Conservation (phyloP, 2,888 invertebrate species). For the Hyppa rectilinea region DNA sequence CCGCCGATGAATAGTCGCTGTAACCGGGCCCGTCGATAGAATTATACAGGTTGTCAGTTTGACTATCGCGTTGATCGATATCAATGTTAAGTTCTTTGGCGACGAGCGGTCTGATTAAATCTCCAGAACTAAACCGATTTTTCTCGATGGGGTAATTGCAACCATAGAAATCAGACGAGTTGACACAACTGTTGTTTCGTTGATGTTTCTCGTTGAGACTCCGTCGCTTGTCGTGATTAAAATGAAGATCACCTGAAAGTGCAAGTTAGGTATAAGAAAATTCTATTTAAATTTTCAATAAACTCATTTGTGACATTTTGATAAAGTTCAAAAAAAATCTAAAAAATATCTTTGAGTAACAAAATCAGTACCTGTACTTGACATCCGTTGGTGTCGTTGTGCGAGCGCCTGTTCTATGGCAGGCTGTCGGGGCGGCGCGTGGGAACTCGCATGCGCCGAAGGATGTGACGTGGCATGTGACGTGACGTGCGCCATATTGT, state of each 20-base stretch:
- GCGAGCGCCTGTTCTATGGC: conserved; percentile 65
- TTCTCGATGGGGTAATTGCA: conserved; percentile 90
- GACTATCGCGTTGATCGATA: conserved; percentile 80
- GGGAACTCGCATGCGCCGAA: conserved; percentile 84
- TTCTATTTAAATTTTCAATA: neutral
- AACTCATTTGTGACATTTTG: neutral
- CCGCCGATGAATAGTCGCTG: conserved; percentile 81
- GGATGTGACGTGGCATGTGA: conserved; percentile 29
- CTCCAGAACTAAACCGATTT: conserved; percentile 88
- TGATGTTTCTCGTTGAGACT: conserved; percentile 89
- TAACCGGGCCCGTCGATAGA: conserved; percentile 83
- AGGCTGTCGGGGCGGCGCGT: conserved; percentile 73
- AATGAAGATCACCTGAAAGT: conserved; percentile 85
- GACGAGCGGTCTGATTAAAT: conserved; percentile 86
- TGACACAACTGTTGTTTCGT: conserved; percentile 89
- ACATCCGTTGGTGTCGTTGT: conserved; percentile 84
- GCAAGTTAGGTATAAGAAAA: conserved; percentile 3
- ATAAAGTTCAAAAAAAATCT: neutral
- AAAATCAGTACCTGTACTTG: conserved; percentile 80
- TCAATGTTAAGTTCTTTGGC: conserved; percentile 86
- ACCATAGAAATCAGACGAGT: conserved; percentile 89
- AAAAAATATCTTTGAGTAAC: neutral
- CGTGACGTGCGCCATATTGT: conserved; percentile 43
- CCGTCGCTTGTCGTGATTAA: conserved; percentile 87
- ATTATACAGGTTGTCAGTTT: conserved; percentile 84